A percentile compares a stretch with the other conserved stretches of the same genome.
These are phyloP conservation scores for Coregonus suidteri DNA, from an alignment of 2,797 vertebrate species.

Conservation along the genomic window DNA sequence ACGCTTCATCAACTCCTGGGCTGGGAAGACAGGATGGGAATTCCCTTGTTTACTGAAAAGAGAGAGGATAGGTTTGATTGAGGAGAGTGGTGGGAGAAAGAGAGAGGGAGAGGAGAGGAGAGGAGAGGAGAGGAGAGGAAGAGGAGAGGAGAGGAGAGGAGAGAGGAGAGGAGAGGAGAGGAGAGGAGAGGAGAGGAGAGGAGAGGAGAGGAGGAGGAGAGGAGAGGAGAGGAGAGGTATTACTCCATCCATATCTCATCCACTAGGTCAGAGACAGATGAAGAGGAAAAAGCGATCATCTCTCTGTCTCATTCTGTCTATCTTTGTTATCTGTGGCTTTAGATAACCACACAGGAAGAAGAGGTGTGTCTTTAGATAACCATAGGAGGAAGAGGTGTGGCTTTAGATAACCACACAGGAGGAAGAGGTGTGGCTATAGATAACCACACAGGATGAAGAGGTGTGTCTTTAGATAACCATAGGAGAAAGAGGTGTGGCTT, in stretches of 20 bases:
- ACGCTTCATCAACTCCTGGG: constrained; percentile 23
- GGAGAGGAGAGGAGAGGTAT: constrained; percentile 64
- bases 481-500: too few species aligned
- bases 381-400: too few species aligned
- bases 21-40: constrained; percentile 11
- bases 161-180: constrained; percentile 16
- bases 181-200: constrained; percentile 24
- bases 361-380: too few species aligned
- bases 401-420: too few species aligned
- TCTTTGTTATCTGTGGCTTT: constrained; percentile 61
- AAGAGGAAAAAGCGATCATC: constrained; percentile 63
- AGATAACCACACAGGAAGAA: not conserved
- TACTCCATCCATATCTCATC: constrained; percentile 74
- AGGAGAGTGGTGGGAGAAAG: constrained; percentile 27
- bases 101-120: constrained; percentile 16
- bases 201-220: constrained; percentile 52
- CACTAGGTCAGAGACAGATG: constrained; percentile 66
- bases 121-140: constrained; percentile 51
- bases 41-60: constrained; percentile 28
- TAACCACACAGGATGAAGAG: too few species aligned
- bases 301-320: constrained; percentile 58
- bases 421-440: too few species aligned
- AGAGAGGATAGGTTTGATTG: not conserved
- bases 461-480: too few species aligned
- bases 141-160: constrained; percentile 50